phyloP scores from a whole-genome alignment of 2,797 vertebrate species.

The Sebastes glaucus region DNA sequence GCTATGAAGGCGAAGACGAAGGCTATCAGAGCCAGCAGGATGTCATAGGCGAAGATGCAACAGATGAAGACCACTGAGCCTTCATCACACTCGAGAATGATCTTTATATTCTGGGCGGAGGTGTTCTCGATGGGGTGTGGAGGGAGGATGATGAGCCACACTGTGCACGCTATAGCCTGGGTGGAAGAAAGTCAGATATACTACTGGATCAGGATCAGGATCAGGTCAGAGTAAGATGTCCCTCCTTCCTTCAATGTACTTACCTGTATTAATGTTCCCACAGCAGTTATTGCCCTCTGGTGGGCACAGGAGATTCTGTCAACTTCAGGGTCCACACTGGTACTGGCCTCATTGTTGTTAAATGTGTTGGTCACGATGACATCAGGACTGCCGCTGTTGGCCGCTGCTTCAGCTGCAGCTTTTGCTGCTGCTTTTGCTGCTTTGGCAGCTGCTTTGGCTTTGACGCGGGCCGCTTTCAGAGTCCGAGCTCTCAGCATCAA shows the following conservation, averaged over 20 bases:
- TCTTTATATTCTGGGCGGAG: conserved; percentile 87
- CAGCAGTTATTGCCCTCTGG: conserved; percentile 80
- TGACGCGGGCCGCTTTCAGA: conserved; percentile 70
- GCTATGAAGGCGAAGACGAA: conserved; percentile 86
- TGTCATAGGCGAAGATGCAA: conserved; percentile 86
- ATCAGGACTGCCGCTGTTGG: conserved; percentile 69
- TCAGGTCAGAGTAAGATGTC: neutral
- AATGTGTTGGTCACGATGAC: conserved; percentile 65
- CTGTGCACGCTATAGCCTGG: conserved; percentile 79
- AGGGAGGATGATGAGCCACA: conserved; percentile 84
- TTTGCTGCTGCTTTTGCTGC: conserved; percentile 78
- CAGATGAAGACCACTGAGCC: conserved; percentile 88
- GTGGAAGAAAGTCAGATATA: neutral
- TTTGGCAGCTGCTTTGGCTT: conserved; percentile 76
- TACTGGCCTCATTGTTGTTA: conserved; percentile 28
- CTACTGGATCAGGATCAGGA: neutral
- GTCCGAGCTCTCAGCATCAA: conserved; percentile 86
- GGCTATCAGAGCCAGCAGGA: conserved; percentile 84
- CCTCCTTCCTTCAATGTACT: neutral
- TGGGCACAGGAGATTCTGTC: conserved; percentile 75
- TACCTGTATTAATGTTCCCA: conserved; percentile 79
- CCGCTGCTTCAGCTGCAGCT: conserved; percentile 73
- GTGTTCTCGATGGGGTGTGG: conserved; percentile 86
- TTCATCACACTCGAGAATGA: conserved; percentile 88
- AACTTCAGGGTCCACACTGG: conserved; percentile 51